These are phyloP conservation scores for Bovichtus diacanthus DNA, from an alignment of 2,797 vertebrate species.

Conservation along the genomic window DNA sequence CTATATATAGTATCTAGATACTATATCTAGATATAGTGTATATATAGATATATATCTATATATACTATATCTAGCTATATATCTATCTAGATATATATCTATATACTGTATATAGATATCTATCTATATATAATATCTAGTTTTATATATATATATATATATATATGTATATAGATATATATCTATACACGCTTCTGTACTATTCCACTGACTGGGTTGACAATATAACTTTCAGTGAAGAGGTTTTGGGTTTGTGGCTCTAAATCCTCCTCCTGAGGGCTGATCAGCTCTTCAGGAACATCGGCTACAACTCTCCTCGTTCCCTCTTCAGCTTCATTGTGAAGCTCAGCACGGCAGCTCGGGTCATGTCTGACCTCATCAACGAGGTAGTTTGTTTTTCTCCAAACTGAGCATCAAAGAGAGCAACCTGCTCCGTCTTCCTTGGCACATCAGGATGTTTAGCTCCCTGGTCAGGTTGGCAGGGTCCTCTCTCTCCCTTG, in stretches of 20 bases:
- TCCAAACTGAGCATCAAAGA: slow-evolving; percentile 1
- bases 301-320: slow-evolving; percentile 3
- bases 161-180: too few species aligned
- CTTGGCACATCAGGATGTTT: slow-evolving; percentile 22
- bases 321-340: slow-evolving; percentile 3
- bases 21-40: too few species aligned
- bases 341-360: not conserved
- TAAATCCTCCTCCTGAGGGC: not conserved
- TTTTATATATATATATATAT: too few species aligned
- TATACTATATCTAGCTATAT: too few species aligned
- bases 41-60: too few species aligned
- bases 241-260: not conserved
- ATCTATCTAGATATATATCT: too few species aligned
- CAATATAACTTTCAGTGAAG: not conserved
- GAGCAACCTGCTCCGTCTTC: slow-evolving; percentile 4
- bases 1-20: too few species aligned
- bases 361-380: slow-evolving; percentile 39
- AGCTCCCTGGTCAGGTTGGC: slow-evolving; percentile 39
- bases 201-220: not conserved
- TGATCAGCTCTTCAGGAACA: slow-evolving; percentile 32
- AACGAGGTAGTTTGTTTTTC: slow-evolving; percentile 37
- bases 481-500: slow-evolving; percentile 24
- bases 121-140: too few species aligned
- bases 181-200: too few species aligned
- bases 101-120: too few species aligned